Base-by-base conservation (phyloP, 2,888 invertebrate genomes). In the Arrhopalites spinosus region DNA sequence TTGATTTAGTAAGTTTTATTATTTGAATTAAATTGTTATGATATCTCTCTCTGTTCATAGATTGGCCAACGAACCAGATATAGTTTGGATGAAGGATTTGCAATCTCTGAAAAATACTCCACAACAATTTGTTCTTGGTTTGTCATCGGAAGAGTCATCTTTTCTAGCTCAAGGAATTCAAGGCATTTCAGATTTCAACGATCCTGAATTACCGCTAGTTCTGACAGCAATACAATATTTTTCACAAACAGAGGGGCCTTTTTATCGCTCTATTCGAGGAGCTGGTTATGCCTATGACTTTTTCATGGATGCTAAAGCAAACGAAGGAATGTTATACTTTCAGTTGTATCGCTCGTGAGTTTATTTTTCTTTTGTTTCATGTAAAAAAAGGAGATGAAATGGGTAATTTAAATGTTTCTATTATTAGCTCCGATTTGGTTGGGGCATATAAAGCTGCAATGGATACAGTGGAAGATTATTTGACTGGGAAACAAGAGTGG, bases 221-320 rank as follows among this genome's bases (percentile, higher is more conserved):
- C 86, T 91, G 82, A 90, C 95, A 43, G 92, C 92, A 80, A 87
- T 94, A 80, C 93, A 95, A 86, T 96, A 95, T 87, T 90, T 96
- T 83, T 92, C 90, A 8, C 95, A 95, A 86, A 87, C 92, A 0
- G 95, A 95, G 91, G 95, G 95, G 70, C 94, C 95, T 30, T 90
- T 95, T 90, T 95, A 94, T 93, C 90, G 91, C 71, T 89, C 92
- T 85, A 92, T 96, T 80, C 89, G 96, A 81, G 96, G 96, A 53
- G 90, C 91, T 83, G 96, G 96, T 0, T 89, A 93, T 72, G 90
- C 95, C 0, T 96, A 96, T 86, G 89, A 91, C 72, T 95, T 92
- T 86, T 88, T 88, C 82, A 89, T 93, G 83, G 86, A 87, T 73
- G 73, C 90, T 30, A 87, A 89, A 79, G 88, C 88, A 3, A 88